These are phyloP conservation scores for Candoia aspera DNA, from an alignment of 2,113 vertebrate genomes.

Conservation along the genomic window DNA sequence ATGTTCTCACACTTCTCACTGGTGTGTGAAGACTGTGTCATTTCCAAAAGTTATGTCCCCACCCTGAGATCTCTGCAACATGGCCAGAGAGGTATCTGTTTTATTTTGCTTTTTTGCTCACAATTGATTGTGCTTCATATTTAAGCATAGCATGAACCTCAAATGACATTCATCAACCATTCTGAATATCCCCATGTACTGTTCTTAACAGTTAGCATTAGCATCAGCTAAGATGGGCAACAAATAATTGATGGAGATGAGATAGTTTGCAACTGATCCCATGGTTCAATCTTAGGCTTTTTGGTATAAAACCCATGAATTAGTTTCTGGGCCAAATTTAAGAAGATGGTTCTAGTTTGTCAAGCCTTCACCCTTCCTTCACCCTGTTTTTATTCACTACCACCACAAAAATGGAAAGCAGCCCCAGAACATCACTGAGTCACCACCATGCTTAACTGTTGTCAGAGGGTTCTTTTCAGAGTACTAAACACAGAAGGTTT, in stretches of 20 bases:
- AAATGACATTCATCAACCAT: background rate
- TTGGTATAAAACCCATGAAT: too few relatives aligned
- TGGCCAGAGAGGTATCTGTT: slow-evolving; percentile 18
- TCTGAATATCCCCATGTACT: background rate
- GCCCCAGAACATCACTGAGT: too few relatives aligned
- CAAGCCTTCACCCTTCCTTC: background rate
- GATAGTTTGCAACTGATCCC: background rate
- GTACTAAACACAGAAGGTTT: too few relatives aligned
- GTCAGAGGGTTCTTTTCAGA: too few relatives aligned
- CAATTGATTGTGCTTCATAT: background rate
- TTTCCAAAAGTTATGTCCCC: slow-evolving; percentile 15
- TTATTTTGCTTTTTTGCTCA: slow-evolving; percentile 13
- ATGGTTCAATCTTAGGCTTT: background rate
- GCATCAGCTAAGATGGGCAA: background rate
- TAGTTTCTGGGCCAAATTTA: background rate
- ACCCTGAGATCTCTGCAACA: background rate
- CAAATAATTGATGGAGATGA: background rate
- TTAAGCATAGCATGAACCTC: background rate
- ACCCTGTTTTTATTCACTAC: background rate
- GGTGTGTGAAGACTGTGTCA: slow-evolving; percentile 29
- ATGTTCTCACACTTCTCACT: slow-evolving; percentile 6
- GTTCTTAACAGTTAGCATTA: background rate
- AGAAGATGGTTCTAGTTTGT: background rate
- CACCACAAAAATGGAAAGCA: too few relatives aligned
- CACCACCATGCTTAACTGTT: too few relatives aligned